These are phyloP conservation scores for Diachasma alloeum DNA, from an alignment of 1,140 invertebrate species.

Conservation along the genomic window DNA sequence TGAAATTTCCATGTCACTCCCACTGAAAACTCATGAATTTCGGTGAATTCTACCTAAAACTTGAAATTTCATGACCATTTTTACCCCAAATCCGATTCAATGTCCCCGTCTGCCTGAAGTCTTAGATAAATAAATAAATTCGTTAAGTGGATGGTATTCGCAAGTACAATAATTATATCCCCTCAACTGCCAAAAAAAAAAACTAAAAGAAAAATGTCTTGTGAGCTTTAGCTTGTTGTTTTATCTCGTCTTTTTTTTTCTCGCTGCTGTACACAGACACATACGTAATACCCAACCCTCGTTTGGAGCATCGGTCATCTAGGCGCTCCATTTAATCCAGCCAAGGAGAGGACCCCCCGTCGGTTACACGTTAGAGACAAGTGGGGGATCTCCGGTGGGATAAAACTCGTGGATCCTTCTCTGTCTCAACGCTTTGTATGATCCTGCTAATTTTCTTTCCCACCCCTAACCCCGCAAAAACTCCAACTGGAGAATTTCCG, in stretches of 20 bases:
- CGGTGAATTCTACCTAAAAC: no score
- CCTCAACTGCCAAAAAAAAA: neutral
- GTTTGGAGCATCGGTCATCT: slow-evolving; percentile 61
- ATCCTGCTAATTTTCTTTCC: slow-evolving; percentile 6
- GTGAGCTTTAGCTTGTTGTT: slow-evolving; percentile 29
- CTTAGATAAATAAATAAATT: no score
- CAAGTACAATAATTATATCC: neutral
- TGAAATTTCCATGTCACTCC: no score
- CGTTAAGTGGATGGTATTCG: no score
- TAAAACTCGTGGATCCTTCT: slow-evolving; percentile 37
- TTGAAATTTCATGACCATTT: no score
- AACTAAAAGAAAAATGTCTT: neutral
- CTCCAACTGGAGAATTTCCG: neutral
- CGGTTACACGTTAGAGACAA: slow-evolving; percentile 42
- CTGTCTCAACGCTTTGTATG: neutral
- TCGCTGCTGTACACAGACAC: slow-evolving; percentile 36
- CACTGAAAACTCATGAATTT: no score
- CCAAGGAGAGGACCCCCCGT: slow-evolving; percentile 55
- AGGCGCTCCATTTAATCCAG: slow-evolving; percentile 64
- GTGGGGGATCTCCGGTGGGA: slow-evolving; percentile 54
- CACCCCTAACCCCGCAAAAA: neutral
- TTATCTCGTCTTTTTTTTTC: slow-evolving; percentile 64
- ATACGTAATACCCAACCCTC: slow-evolving; percentile 16
- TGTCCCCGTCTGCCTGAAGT: no score
- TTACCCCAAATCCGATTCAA: no score